Conservation (phyloP, 2,888 invertebrate species). For the Chymomyza caudatula region DNA sequence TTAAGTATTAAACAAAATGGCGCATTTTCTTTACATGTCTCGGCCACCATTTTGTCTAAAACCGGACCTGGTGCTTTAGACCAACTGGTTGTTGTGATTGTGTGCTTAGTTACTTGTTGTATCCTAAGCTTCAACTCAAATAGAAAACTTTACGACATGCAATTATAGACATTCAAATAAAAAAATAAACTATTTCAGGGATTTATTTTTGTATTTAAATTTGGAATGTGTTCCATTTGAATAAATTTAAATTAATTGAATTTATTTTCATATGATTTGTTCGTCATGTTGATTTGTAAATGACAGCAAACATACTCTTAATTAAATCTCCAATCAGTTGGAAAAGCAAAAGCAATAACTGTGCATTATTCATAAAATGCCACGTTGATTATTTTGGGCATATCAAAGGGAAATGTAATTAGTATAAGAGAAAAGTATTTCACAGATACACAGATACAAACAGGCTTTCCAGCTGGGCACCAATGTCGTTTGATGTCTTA, state of each 20-base stretch:
- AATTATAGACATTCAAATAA: constrained; percentile 44
- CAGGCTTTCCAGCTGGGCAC: not conserved
- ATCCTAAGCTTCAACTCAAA: constrained; percentile 47
- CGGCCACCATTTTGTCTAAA: too few species aligned
- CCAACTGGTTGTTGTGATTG: constrained; percentile 59
- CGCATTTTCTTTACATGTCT: too few species aligned
- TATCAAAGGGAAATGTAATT: constrained; percentile 42
- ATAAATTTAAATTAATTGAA: constrained; percentile 12
- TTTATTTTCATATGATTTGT: not conserved
- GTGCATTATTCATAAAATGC: constrained; percentile 61
- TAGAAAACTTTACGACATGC: constrained; percentile 55
- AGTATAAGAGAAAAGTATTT: constrained; percentile 22
- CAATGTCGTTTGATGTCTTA: constrained; percentile 54
- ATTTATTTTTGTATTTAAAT: constrained; percentile 15
- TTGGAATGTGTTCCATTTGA: constrained; percentile 26
- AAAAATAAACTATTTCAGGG: not conserved
- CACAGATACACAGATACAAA: not conserved
- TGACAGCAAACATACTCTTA: not conserved
- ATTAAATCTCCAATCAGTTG: constrained; percentile 39
- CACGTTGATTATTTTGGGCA: constrained; percentile 12
- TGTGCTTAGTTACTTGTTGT: not conserved
- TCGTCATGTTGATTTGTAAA: not conserved
- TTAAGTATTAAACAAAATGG: too few species aligned
- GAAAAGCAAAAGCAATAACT: constrained; percentile 18
- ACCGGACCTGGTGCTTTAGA: too few species aligned